Conservation (phyloP, 2,888 invertebrate species). For the Nasonovia ribisnigri region DNA sequence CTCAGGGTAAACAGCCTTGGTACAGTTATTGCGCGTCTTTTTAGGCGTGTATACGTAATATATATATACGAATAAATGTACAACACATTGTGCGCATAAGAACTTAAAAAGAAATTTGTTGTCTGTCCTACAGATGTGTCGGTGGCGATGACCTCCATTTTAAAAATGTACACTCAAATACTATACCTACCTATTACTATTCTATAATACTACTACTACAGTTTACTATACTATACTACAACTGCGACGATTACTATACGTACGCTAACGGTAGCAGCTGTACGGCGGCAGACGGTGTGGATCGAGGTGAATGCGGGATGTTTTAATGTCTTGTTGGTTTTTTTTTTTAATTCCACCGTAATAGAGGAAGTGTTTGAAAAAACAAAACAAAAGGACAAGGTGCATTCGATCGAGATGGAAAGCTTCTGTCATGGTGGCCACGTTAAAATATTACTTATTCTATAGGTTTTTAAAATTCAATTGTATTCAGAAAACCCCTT, state of each 20-base stretch:
- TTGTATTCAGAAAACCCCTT: constrained; percentile 36
- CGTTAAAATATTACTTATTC: constrained; percentile 48
- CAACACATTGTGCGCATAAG: constrained; percentile 28
- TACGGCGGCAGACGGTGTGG: constrained; percentile 52
- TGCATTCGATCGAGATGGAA: constrained; percentile 62
- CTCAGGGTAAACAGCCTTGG: constrained; percentile 52
- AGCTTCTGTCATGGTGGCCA: constrained; percentile 52
- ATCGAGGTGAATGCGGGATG: constrained; percentile 61
- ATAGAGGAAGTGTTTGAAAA: constrained; percentile 59
- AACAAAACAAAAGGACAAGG: constrained; percentile 58
- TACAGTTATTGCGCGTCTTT: constrained; percentile 39
- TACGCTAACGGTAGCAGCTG: constrained; percentile 60
- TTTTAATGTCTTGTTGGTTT: constrained; percentile 64
- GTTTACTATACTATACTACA: constrained; percentile 32
- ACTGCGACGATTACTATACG: constrained; percentile 14
- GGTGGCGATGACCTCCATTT: constrained; percentile 52
- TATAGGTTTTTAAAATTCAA: constrained; percentile 23
- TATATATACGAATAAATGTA: background rate
- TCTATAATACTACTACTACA: constrained; percentile 7
- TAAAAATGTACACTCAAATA: constrained; percentile 28
- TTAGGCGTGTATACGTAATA: background rate
- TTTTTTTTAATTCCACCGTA: constrained; percentile 55
- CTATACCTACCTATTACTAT: background rate
- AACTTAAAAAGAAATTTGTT: constrained; percentile 60
- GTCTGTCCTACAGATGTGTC: constrained; percentile 50